Evolutionary conservation across 2,113 vertebrate species (phyloP).

Genomic region (Spea multiplicata): DNA sequence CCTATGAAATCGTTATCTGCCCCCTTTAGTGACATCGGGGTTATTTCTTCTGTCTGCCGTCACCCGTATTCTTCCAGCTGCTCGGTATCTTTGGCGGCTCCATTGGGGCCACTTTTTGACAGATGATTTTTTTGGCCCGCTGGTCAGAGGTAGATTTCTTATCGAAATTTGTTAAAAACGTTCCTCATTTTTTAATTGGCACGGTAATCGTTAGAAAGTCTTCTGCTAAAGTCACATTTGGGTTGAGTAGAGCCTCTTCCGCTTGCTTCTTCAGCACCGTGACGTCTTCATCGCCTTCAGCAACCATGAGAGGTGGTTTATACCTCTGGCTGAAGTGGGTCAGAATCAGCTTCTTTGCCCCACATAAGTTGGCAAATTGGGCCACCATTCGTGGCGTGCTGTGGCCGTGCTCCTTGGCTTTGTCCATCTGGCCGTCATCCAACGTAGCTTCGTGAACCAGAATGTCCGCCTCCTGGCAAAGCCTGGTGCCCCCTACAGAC

Average conservation of each 20-base stretch:
- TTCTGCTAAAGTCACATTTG: conserved; percentile 79
- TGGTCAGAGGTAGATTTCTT: too few relatives aligned
- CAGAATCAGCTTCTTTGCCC: conserved; percentile 67
- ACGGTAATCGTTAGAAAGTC: conserved; percentile 83
- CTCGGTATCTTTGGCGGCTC: too few relatives aligned
- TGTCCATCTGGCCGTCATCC: conserved; percentile 75
- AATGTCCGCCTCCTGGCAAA: conserved; percentile 76
- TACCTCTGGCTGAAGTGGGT: conserved; percentile 92
- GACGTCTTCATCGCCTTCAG: conserved; percentile 65
- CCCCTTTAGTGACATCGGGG: too few relatives aligned
- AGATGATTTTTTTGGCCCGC: too few relatives aligned
- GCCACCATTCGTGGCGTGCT: conserved; percentile 85
- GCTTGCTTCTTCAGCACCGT: conserved; percentile 74
- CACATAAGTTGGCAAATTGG: conserved; percentile 68
- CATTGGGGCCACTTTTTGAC: too few relatives aligned
- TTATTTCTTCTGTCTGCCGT: too few relatives aligned
- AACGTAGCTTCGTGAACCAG: conserved; percentile 89
- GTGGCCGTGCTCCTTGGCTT: conserved; percentile 82
- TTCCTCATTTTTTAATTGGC: conserved; percentile 61
- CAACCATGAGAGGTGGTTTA: conserved; percentile 61
- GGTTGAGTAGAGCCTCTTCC: conserved; percentile 61
- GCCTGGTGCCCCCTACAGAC: conserved; percentile 58
- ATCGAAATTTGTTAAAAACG: too few relatives aligned
- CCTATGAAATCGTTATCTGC: too few relatives aligned
- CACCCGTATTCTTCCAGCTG: too few relatives aligned